Percentiles rank a stretch among this genome's conserved stretches.
Evolutionary conservation across 2,113 vertebrate genomes (phyloP).

Genomic region (Anhinga anhinga): DNA sequence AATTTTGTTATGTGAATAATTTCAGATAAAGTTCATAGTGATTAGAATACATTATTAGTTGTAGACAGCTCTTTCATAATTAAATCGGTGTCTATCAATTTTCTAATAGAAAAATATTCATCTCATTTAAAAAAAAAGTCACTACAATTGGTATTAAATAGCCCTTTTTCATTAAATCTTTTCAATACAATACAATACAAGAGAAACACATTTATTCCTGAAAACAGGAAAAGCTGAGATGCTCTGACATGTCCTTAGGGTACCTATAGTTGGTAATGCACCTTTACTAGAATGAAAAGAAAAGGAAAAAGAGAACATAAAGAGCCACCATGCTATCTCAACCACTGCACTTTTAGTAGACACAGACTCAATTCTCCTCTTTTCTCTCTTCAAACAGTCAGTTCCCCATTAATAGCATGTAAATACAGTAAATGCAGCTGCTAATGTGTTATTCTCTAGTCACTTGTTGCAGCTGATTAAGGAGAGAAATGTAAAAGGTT

Average conservation of each 20-base stretch:
- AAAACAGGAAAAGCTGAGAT: neutral
- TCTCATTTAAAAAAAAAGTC: neutral
- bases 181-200: neutral
- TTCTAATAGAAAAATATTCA: neutral
- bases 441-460: conserved; percentile 54
- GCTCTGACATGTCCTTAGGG: neutral
- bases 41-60: neutral
- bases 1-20: neutral
- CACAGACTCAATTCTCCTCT: neutral
- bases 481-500: conserved; percentile 68
- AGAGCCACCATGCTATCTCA: neutral
- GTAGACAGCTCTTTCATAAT: neutral
- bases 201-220: neutral
- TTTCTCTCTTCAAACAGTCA: neutral
- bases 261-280: neutral
- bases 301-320: neutral
- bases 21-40: neutral
- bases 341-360: neutral
- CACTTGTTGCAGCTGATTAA: conserved; percentile 65
- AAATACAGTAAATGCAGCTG: conserved; percentile 41
- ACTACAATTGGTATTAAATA: neutral
- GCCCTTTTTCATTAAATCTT: neutral
- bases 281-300: neutral
- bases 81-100: neutral
- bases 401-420: conserved; percentile 21